Evolutionary conservation across 64 coral and sea anemone species (phyloP).

Genomic region (Stylophora pistillata): DNA sequence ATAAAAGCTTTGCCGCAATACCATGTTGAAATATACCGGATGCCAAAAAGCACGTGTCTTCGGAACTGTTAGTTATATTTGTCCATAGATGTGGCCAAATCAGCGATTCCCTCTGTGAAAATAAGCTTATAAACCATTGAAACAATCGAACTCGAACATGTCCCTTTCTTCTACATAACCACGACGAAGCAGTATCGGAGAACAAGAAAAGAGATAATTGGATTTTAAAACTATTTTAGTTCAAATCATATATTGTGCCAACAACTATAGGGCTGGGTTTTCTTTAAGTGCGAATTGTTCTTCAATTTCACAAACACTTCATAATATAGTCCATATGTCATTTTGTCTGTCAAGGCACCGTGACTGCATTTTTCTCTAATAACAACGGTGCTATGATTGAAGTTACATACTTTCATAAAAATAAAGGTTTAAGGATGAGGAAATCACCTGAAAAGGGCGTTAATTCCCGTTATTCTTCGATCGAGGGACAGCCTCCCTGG

Average conservation of each 20-base stretch:
- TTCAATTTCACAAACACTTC: not conserved
- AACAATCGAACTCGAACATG: not conserved
- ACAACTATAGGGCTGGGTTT: not conserved
- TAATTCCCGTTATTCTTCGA: not conserved
- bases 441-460: not conserved
- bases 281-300: not conserved
- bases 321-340: not conserved
- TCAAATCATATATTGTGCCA: not conserved
- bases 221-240: constrained; percentile 26
- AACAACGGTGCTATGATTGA: not conserved
- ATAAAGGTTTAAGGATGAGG: not conserved
- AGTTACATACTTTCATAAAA: not conserved
- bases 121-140: not conserved
- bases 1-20: not conserved
- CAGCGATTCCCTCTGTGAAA: not conserved
- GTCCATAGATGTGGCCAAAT: not conserved
- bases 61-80: not conserved
- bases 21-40: constrained; percentile 13
- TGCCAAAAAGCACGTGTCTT: not conserved
- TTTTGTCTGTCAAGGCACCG: not conserved
- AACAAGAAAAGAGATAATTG: not conserved
- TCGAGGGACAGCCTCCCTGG: not conserved
- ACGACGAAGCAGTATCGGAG: not conserved
- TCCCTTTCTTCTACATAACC: not conserved
- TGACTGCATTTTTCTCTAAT: not conserved